phyloP scores from a whole-genome alignment of 2,888 invertebrate species.

The Deilephila elpenor region DNA sequence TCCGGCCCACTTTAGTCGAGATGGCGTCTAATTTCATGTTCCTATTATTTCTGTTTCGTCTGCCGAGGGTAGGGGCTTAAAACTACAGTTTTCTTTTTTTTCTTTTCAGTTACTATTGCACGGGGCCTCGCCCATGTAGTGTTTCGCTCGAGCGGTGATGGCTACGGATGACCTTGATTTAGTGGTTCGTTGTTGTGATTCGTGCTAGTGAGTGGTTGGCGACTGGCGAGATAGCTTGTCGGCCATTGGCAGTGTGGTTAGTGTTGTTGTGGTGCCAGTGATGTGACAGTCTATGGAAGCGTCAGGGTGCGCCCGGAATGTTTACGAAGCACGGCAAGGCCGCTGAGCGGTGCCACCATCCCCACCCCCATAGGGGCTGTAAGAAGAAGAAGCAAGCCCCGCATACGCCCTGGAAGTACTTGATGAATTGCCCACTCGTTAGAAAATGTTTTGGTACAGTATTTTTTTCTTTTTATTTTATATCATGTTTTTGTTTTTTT shows the following conservation, averaged over 20 bases:
- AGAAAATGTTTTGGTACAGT: slow-evolving; percentile 85
- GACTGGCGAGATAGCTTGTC: slow-evolving; percentile 46
- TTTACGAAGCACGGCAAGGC: slow-evolving; percentile 81
- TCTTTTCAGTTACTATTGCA: slow-evolving; percentile 81
- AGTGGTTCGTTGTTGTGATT: slow-evolving; percentile 70
- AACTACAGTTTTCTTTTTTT: slow-evolving; percentile 77
- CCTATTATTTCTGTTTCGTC: slow-evolving; percentile 51
- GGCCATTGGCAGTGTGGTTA: slow-evolving; percentile 59
- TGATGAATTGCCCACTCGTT: slow-evolving; percentile 86
- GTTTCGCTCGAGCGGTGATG: slow-evolving; percentile 72
- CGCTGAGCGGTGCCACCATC: slow-evolving; percentile 79
- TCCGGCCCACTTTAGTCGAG: slow-evolving; percentile 46
- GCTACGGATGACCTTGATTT: slow-evolving; percentile 74
- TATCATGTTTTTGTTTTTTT: slow-evolving; percentile 38
- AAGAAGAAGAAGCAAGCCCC: slow-evolving; percentile 82
- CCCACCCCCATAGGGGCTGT: slow-evolving; percentile 74
- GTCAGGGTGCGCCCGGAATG: slow-evolving; percentile 78
- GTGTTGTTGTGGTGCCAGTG: slow-evolving; percentile 70
- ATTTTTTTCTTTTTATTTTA: slow-evolving; percentile 57
- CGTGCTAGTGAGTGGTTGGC: slow-evolving; percentile 67
- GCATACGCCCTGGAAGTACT: slow-evolving; percentile 84
- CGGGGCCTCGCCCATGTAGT: slow-evolving; percentile 64
- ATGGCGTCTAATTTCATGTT: slow-evolving; percentile 46
- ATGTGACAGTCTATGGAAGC: slow-evolving; percentile 81
- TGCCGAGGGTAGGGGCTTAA: slow-evolving; percentile 46